Base-by-base conservation (phyloP, 2,888 invertebrate genomes). In the Cerastoderma edule region DNA sequence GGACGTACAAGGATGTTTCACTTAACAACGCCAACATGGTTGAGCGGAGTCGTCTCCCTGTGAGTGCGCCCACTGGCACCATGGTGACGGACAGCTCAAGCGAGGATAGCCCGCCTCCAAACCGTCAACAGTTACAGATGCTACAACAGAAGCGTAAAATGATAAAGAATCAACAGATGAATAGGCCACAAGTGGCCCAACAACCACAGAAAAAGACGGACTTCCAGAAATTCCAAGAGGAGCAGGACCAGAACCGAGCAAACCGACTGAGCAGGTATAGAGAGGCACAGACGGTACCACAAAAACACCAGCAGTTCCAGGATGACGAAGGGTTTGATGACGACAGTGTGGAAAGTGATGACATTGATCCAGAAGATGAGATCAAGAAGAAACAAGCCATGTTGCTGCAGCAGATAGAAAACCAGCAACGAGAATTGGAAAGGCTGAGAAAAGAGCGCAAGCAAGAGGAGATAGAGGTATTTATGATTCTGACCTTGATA, bases 191-290 rank as follows among this genome's bases (percentile, higher is more conserved):
- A 5, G 13, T n/a, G 13, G 19, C 60, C 10, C 63, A 72, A n/a
- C 67, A 53, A 50, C 54, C 22, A 35, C 53, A 16, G 27, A 67
- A 65, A 32, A 44, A 72, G 24, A 67, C 46, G 16, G 63, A 90
- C 67, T 91, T 89, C 67, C 88, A 90, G 68, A 88, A 87, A 63
- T 91, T 89, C 89, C 89, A 89, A 73, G 53, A 77, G 67, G 89
- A 91, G 44, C 90, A 90, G 69, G 85, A 87, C 57, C 68, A 77
- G 24, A 78, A 83, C 0, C 68, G 87, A 30, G 84, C 81, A 30
- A 84, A 87, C 28, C 66, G 90, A 13, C 76, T 90, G n/a, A 67
- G 60, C 44, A 72, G 64, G 28, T 50, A 72, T 33, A 54, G 67
- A 13, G 68, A 79, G 48, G 54, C 67, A n/a, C 63, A 67, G 19